phyloP scores from a whole-genome alignment of 2,888 invertebrate genomes.

The Polymixis flavicincta region DNA sequence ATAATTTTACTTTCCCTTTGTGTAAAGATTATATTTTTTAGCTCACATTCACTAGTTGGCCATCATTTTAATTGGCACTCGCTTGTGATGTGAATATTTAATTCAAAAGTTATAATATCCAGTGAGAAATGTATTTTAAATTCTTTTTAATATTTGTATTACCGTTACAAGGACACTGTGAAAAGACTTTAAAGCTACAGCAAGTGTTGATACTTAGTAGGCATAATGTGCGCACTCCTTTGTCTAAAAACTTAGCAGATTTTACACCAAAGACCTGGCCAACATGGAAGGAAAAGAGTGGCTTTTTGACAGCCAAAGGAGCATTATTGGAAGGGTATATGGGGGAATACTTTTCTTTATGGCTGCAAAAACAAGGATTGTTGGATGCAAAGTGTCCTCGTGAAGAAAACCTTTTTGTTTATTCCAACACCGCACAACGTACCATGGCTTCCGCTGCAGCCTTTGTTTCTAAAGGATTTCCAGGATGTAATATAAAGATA shows the following conservation, averaged over 20 bases:
- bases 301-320: conserved; percentile 81
- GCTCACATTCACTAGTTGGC: conserved; percentile 8
- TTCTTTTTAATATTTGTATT: conserved; percentile 36
- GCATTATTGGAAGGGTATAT: conserved; percentile 79
- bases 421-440: conserved; percentile 82
- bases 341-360: conserved; percentile 77
- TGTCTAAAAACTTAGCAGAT: conserved; percentile 75
- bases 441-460: conserved; percentile 81
- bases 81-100: neutral
- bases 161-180: conserved; percentile 45
- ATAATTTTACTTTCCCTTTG: conserved; percentile 56
- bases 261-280: conserved; percentile 81
- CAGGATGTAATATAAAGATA: conserved; percentile 79
- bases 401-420: conserved; percentile 79
- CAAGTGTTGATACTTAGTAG: conserved; percentile 82
- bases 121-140: conserved; percentile 47
- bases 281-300: conserved; percentile 77
- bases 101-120: neutral
- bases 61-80: neutral
- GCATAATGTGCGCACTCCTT: conserved; percentile 82
- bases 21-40: conserved; percentile 28
- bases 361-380: conserved; percentile 75
- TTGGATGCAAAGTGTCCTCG: conserved; percentile 73
- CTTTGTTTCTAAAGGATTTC: conserved; percentile 80
- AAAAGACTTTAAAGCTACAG: conserved; percentile 63